Percentiles rank a stretch among this genome's conserved stretches.
Evolutionary conservation across 1,140 invertebrate genomes (phyloP).

Genomic region (Euura lappo): DNA sequence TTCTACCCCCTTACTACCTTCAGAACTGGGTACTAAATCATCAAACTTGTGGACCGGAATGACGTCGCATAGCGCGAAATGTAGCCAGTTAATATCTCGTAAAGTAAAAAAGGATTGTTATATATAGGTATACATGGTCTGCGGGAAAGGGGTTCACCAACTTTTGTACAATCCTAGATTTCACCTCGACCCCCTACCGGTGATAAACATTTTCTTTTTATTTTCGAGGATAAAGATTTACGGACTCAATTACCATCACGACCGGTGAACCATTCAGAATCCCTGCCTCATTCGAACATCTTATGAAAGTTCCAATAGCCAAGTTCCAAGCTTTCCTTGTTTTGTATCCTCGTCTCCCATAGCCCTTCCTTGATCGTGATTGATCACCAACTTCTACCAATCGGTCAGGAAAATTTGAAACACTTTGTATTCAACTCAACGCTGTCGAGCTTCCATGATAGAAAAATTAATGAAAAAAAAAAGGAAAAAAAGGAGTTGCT

Average conservation of each 20-base stretch:
- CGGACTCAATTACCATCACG: background rate
- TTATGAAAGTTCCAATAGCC: too few species aligned
- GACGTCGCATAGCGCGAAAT: background rate
- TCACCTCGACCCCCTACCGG: background rate
- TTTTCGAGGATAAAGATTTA: background rate
- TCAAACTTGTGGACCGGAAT: background rate
- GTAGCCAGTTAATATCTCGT: background rate
- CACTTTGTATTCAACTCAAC: too few species aligned
- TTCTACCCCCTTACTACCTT: background rate
- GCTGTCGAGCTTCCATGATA: too few species aligned
- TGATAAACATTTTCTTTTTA: slow-evolving; percentile 5
- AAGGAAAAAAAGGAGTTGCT: too few species aligned
- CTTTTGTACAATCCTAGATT: background rate
- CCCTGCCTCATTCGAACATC: background rate
- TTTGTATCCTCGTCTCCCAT: too few species aligned
- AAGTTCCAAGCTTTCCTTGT: too few species aligned
- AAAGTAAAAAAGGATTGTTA: background rate
- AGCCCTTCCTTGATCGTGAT: too few species aligned
- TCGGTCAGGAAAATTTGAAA: too few species aligned
- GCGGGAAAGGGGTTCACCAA: background rate
- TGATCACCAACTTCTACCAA: too few species aligned
- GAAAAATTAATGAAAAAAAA: too few species aligned
- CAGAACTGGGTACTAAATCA: background rate
- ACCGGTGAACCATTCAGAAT: too few species aligned
- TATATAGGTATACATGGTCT: background rate